phyloP scores from a whole-genome alignment of 2,797 vertebrate species.

The Micropoecilia bifurca region DNA sequence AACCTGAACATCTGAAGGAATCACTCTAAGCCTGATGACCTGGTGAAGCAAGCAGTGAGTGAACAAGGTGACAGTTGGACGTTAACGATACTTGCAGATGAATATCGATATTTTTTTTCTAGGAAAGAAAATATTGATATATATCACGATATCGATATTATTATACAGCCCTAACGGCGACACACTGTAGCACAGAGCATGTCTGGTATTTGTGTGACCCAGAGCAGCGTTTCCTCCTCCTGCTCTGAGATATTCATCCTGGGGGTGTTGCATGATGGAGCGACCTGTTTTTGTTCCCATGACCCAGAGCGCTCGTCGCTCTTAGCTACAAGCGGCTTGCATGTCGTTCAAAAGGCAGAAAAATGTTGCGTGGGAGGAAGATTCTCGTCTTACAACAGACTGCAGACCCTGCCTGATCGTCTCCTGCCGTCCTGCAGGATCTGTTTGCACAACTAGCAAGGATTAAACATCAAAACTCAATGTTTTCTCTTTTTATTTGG shows the following conservation, averaged over 20 bases:
- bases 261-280: conserved; percentile 10
- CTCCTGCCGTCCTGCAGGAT: neutral
- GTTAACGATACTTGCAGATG: no score
- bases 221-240: conserved; percentile 36
- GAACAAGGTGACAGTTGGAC: no score
- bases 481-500: neutral
- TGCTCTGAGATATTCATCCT: conserved; percentile 42
- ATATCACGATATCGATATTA: no score
- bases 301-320: conserved; percentile 17
- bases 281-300: conserved; percentile 39
- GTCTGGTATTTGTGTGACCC: conserved; percentile 56
- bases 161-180: conserved; percentile 20
- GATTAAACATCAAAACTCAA: neutral
- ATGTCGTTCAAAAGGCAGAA: conserved; percentile 25
- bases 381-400: conserved; percentile 28
- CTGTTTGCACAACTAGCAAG: conserved; percentile 29
- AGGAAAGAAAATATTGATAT: no score
- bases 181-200: conserved; percentile 13
- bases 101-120: no score
- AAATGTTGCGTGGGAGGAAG: conserved; percentile 50
- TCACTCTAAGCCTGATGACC: no score
- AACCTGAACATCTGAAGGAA: no score
- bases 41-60: no score
- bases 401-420: neutral
- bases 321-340: conserved; percentile 1